These are phyloP conservation scores for Colius striatus DNA, from an alignment of 2,113 vertebrate species.

Conservation along the genomic window DNA sequence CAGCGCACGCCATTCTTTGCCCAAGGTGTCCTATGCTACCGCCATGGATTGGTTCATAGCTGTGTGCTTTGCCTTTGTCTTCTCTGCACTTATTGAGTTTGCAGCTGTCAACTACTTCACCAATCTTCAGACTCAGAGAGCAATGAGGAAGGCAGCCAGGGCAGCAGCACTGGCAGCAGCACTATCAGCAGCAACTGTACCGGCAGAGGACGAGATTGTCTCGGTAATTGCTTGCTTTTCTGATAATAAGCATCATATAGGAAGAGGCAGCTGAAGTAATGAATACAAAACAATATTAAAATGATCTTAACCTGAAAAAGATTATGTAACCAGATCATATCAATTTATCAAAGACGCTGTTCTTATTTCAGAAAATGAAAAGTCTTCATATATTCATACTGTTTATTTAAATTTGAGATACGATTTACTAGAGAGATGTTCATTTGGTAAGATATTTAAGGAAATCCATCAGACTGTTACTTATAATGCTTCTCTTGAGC, in stretches of 20 bases:
- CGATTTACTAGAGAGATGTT: neutral
- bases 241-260: slow-evolving; percentile 73
- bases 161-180: slow-evolving; percentile 80
- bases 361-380: slow-evolving; percentile 13
- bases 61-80: slow-evolving; percentile 96
- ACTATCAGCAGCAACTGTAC: slow-evolving; percentile 77
- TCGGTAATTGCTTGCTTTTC: slow-evolving; percentile 83
- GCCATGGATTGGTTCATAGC: slow-evolving; percentile 99
- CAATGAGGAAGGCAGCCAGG: slow-evolving; percentile 76
- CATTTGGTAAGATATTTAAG: neutral
- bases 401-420: slow-evolving; percentile 9
- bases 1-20: slow-evolving; percentile 92
- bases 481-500: slow-evolving; percentile 15
- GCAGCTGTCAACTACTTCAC: slow-evolving; percentile 98
- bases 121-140: slow-evolving; percentile 89
- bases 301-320: slow-evolving; percentile 50
- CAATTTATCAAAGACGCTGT: neutral
- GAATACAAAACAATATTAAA: slow-evolving; percentile 38
- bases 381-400: neutral
- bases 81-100: slow-evolving; percentile 97
- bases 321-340: slow-evolving; percentile 72
- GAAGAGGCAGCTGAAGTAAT: slow-evolving; percentile 72
- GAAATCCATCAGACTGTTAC: slow-evolving; percentile 21
- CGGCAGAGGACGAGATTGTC: slow-evolving; percentile 81
- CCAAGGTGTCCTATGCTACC: slow-evolving; percentile 94